Evolutionary conservation across 2,797 vertebrate genomes (phyloP).

Genomic region (Microctenopoma steveboyesi): DNA sequence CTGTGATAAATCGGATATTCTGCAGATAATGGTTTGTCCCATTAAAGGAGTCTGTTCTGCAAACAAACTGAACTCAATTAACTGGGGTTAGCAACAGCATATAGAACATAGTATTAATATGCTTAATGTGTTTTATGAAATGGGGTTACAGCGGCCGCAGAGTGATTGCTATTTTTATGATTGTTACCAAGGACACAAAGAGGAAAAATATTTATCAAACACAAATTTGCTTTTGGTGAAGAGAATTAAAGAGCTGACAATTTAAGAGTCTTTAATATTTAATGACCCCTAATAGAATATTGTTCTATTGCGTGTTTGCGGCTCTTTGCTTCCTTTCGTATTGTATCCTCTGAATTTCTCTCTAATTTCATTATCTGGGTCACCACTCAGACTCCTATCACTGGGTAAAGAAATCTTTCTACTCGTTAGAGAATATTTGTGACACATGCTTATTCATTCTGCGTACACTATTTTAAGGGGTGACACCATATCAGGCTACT

Average conservation of each 20-base stretch:
- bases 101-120: not conserved
- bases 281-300: not conserved
- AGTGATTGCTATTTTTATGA: not conserved
- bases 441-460: no score
- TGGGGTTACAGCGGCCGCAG: not conserved
- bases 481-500: no score
- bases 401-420: no score
- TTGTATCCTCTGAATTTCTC: no score
- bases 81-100: not conserved
- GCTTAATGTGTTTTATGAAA: not conserved
- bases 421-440: no score
- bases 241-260: not conserved
- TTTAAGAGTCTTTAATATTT: not conserved
- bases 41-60: conserved; percentile 1
- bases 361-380: no score
- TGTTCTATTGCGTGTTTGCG: not conserved
- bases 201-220: not conserved
- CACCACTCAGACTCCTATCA: no score
- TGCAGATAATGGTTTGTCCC: not conserved
- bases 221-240: not conserved
- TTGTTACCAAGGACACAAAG: no score
- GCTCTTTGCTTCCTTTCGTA: no score
- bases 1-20: not conserved
- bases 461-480: no score
- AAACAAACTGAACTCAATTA: conserved; percentile 9